Conservation (phyloP, 2,797 vertebrate species). For the Coracias cyanogaster region DNA sequence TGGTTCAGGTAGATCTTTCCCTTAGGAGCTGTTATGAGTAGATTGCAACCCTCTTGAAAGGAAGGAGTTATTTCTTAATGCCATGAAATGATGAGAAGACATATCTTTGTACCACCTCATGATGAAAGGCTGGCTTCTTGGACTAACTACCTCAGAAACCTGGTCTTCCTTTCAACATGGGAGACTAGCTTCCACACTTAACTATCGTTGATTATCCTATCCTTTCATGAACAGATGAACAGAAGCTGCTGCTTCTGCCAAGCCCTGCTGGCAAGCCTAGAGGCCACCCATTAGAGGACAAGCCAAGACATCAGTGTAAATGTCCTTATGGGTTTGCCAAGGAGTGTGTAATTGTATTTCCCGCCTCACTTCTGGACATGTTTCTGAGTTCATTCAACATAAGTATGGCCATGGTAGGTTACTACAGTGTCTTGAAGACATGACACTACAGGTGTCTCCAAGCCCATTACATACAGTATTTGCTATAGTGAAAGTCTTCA, state of each 20-base stretch:
- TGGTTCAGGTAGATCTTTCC: neutral
- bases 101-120: neutral
- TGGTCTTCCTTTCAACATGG: neutral
- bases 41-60: neutral
- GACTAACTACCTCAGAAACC: neutral
- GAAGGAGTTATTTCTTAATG: neutral
- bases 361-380: neutral
- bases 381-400: neutral
- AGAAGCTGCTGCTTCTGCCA: neutral
- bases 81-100: neutral
- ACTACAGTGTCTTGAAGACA: neutral
- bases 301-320: neutral
- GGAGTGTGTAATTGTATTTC: neutral
- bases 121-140: neutral
- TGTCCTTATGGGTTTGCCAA: neutral
- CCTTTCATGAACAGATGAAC: neutral
- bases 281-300: neutral
- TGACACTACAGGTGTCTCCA: neutral
- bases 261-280: neutral
- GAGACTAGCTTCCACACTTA: neutral
- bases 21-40: neutral
- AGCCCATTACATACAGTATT: neutral
- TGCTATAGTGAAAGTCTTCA: neutral
- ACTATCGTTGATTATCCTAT: neutral
- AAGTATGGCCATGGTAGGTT: neutral